Conservation (phyloP, 2,113 vertebrate genomes). For the Casuarius casuarius region DNA sequence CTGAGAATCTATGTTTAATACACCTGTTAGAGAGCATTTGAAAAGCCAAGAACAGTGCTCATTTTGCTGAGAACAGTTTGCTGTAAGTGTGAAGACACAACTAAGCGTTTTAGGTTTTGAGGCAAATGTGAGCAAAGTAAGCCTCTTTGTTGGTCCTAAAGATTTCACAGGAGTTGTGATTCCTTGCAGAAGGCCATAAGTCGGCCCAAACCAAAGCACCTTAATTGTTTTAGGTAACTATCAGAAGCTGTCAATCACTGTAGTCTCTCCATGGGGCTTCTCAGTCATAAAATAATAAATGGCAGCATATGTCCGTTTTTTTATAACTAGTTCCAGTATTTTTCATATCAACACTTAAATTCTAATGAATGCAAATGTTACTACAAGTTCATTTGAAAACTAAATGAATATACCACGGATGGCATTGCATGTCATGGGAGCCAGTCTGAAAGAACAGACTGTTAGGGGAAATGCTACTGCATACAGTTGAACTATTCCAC, state of each 20-base stretch:
- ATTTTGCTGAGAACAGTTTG: not conserved
- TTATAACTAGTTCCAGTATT: not conserved
- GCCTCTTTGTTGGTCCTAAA: not conserved
- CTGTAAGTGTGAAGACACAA: not conserved
- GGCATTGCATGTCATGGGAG: not conserved
- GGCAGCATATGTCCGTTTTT: not conserved
- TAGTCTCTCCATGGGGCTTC: not conserved
- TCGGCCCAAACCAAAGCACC: not conserved
- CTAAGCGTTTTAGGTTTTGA: not conserved
- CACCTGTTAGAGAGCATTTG: not conserved
- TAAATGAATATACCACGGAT: not conserved
- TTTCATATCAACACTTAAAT: constrained; percentile 8
- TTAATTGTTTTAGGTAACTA: not conserved
- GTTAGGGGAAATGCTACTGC: not conserved
- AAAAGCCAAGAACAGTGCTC: not conserved
- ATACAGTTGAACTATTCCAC: not conserved
- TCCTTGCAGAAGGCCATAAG: not conserved
- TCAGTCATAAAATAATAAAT: not conserved
- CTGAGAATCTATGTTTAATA: not conserved
- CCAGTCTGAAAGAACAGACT: not conserved
- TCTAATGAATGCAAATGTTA: constrained; percentile 11
- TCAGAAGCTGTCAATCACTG: not conserved
- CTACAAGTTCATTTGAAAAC: not conserved
- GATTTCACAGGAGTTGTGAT: not conserved
- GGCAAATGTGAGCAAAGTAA: not conserved